Conservation (phyloP, 2,888 invertebrate genomes). For the Holacanthella duospinosa region DNA sequence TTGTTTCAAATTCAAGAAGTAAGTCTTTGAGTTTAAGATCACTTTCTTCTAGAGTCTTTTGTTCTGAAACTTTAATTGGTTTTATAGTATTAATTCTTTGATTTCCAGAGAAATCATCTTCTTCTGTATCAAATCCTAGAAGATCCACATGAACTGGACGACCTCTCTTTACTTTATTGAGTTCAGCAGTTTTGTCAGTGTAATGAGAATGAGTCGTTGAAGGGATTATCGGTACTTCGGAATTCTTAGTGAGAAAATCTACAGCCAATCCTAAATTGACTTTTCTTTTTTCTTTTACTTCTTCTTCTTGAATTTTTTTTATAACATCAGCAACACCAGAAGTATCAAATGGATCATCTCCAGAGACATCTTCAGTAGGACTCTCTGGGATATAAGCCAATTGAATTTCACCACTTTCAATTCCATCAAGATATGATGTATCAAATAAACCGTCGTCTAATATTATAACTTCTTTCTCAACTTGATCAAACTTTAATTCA, state of each 20-base stretch:
- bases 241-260: slow-evolving; percentile 72
- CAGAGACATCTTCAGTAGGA: slow-evolving; percentile 53
- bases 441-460: slow-evolving; percentile 77
- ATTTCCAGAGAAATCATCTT: slow-evolving; percentile 32
- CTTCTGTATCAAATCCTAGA: slow-evolving; percentile 37
- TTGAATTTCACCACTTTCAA: slow-evolving; percentile 68
- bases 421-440: slow-evolving; percentile 74
- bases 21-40: slow-evolving; percentile 22
- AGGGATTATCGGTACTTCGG: slow-evolving; percentile 59
- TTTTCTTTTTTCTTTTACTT: slow-evolving; percentile 55
- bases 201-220: slow-evolving; percentile 41
- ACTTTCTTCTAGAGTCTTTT: not conserved
- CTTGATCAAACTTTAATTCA: not conserved
- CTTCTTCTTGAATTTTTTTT: slow-evolving; percentile 56
- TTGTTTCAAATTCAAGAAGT: slow-evolving; percentile 35
- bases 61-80: not conserved
- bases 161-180: slow-evolving; percentile 28
- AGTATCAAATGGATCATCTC: slow-evolving; percentile 76
- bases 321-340: slow-evolving; percentile 75
- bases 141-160: slow-evolving; percentile 37
- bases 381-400: slow-evolving; percentile 79
- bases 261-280: slow-evolving; percentile 70
- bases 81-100: no score
- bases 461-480: slow-evolving; percentile 58
- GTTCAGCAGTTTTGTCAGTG: slow-evolving; percentile 45